Evolutionary conservation across 2,113 vertebrate species (phyloP).

Genomic region (Leptosomus discolor): DNA sequence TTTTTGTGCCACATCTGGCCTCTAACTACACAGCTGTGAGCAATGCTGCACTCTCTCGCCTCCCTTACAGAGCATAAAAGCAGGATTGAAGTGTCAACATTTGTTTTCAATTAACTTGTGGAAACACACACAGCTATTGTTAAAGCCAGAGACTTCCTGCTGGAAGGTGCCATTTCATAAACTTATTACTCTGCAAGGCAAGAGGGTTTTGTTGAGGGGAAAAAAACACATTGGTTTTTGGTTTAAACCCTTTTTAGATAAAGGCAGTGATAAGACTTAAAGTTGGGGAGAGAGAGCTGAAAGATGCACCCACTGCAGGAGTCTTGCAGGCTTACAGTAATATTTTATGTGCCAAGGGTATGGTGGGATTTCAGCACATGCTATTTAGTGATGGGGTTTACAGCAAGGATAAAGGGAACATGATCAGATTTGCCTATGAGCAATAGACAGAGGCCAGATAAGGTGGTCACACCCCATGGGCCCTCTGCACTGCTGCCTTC

Average conservation of each 20-base stretch:
- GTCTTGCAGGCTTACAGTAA: neutral
- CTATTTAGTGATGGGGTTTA: neutral
- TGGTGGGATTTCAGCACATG: neutral
- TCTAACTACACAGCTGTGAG: neutral
- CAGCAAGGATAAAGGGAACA: neutral
- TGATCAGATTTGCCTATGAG: neutral
- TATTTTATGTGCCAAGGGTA: neutral
- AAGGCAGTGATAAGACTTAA: neutral
- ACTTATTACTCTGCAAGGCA: neutral
- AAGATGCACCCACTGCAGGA: neutral
- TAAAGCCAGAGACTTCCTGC: slow-evolving; percentile 23
- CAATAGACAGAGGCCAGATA: neutral
- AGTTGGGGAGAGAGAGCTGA: neutral
- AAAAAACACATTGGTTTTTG: neutral
- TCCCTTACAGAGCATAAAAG: neutral
- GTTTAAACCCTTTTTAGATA: neutral
- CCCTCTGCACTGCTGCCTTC: neutral
- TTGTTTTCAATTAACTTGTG: slow-evolving; percentile 39
- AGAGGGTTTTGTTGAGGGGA: neutral
- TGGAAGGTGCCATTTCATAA: slow-evolving; percentile 7
- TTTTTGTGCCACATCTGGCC: neutral
- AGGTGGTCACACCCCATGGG: accelerated
- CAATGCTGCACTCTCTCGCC: neutral
- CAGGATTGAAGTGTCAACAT: neutral
- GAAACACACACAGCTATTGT: slow-evolving; percentile 29